Percentiles rank a stretch among this genome's conserved stretches.
These are phyloP conservation scores for Eilema sororculum DNA, from an alignment of 2,888 invertebrate genomes.

Conservation along the genomic window DNA sequence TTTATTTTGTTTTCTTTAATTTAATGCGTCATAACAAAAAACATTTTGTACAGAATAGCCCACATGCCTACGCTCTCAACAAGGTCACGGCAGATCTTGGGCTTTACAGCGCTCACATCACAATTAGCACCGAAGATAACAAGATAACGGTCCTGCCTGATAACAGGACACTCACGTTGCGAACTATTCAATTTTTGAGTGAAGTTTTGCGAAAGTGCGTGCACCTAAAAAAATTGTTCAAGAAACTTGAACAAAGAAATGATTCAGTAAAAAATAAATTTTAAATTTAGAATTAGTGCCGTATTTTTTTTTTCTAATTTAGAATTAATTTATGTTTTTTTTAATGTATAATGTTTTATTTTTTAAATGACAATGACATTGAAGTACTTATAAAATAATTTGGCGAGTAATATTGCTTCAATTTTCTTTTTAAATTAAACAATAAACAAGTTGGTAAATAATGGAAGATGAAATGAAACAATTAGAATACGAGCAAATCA, in stretches of 20 bases:
- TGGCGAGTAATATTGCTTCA: neutral
- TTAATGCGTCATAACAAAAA: too few species aligned
- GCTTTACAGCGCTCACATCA: constrained; percentile 55
- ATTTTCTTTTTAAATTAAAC: neutral
- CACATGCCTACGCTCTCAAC: constrained; percentile 31
- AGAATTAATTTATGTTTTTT: neutral
- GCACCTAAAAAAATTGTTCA: neutral
- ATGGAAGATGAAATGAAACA: constrained; percentile 57
- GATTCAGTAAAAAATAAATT: neutral
- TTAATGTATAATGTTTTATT: neutral
- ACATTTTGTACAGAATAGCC: constrained; percentile 40
- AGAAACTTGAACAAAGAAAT: neutral
- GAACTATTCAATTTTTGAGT: constrained; percentile 30
- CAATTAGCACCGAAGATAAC: constrained; percentile 57
- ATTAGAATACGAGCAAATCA: constrained; percentile 69
- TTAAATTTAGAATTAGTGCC: constrained; percentile 3
- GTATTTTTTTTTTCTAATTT: neutral
- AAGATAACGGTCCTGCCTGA: constrained; percentile 51
- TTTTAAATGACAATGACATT: neutral
- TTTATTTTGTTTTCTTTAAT: too few species aligned
- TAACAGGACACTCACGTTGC: constrained; percentile 40
- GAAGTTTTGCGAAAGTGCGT: constrained; percentile 33
- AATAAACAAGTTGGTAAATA: neutral
- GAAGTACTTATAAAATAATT: neutral
- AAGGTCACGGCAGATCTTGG: constrained; percentile 55